Base-by-base conservation (phyloP, 2,888 invertebrate genomes). In the Ceriagrion tenellum region DNA sequence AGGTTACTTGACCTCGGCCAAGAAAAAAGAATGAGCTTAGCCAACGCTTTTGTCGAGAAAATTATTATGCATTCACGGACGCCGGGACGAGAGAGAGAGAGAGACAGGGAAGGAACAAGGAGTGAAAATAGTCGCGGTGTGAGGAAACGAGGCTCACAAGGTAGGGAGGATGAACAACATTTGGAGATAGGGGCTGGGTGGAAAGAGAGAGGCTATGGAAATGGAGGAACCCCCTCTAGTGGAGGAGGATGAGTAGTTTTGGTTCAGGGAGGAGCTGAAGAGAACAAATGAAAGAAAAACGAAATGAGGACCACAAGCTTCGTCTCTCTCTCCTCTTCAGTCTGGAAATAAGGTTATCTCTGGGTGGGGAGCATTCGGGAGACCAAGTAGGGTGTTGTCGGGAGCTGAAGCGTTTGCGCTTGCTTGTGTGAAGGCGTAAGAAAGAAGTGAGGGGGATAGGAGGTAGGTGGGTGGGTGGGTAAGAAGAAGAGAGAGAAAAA, bases 311-410 rank as follows among this genome's bases (percentile, higher is more conserved):
- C 88, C 95, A 95, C 56, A 88, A 88, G 95, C 40, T 40, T 88
- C 59, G 16, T 20, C n/a, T 81, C 55, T 90, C 90, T 90, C 69
- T 26, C 47, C 88, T 74, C 69, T 69, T 20, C 30, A 56, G 88
- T 89, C 89, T 95, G 55, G 90, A 95, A 90, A 95, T 95, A 95
- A 95, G 90, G 93, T 93, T 93, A 93, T 93, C 93, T 89, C 26
- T 30, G 89, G 95, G 95, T 89, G 90, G 90, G 91, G 93, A 74
- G 93, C 91, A 91, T 55, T 40, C 35, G 63, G 59, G 56, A 91
- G 63, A 69, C 63, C 69, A 40, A 69, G 40, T 69, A 47, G 40
- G 89, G 55, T 89, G 55, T 55, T n/a, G 47, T 93, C 47, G 89
- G 88, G 47, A 56, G 10, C 23, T 18, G 56, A 20, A 56, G n/a